A percentile compares a stretch with the other conserved stretches of the same genome.
These are phyloP conservation scores for Drosophila mulleri DNA, from an alignment of 2,888 invertebrate species.

Conservation along the genomic window DNA sequence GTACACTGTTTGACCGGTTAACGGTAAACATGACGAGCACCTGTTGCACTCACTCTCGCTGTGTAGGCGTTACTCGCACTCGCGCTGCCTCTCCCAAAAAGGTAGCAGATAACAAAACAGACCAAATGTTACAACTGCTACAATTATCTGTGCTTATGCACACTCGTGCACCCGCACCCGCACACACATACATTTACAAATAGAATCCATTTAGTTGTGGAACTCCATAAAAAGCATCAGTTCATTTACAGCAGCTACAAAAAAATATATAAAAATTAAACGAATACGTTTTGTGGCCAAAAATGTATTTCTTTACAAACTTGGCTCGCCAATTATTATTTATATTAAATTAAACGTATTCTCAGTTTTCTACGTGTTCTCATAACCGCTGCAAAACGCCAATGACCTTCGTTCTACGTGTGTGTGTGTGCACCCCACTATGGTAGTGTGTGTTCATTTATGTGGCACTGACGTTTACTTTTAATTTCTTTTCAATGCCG, in stretches of 20 bases:
- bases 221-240: conserved; percentile 56
- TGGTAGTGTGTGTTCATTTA: conserved; percentile 48
- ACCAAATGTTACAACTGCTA: conserved; percentile 44
- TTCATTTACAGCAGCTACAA: conserved; percentile 46
- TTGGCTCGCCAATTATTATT: conserved; percentile 68
- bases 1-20: conserved; percentile 44
- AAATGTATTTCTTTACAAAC: conserved; percentile 57
- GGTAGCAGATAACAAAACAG: conserved; percentile 46
- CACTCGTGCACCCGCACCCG: conserved; percentile 26
- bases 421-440: conserved; percentile 39
- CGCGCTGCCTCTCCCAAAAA: conserved; percentile 29
- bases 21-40: conserved; percentile 61
- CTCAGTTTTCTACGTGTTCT: conserved; percentile 57
- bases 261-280: conserved; percentile 4
- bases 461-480: conserved; percentile 74
- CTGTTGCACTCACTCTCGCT: conserved; percentile 57
- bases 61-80: conserved; percentile 18
- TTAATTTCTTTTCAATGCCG: conserved; percentile 84
- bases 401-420: conserved; percentile 58
- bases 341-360: conserved; percentile 57
- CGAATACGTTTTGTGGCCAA: conserved; percentile 56
- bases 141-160: conserved; percentile 47
- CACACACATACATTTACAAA: neutral
- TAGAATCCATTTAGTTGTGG: conserved; percentile 23
- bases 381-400: conserved; percentile 43